phyloP scores from a whole-genome alignment of 2,888 invertebrate genomes.

The Drosophila nr. perissopoda region DNA sequence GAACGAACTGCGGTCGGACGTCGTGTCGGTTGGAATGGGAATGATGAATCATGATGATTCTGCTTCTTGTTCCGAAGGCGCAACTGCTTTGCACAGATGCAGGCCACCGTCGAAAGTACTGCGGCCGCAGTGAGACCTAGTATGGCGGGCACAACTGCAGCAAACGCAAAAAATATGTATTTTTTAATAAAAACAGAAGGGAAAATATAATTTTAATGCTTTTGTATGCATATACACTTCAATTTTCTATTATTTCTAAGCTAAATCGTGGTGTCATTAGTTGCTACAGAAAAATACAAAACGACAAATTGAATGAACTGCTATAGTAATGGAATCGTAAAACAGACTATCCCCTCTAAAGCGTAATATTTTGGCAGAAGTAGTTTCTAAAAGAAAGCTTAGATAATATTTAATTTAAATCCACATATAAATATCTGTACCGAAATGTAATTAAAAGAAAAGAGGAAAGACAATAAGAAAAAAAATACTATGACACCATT shows the following conservation, averaged over 20 bases:
- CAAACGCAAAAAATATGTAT: not conserved
- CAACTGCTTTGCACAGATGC: conserved; percentile 83
- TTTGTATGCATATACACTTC: not conserved
- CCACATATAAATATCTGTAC: not conserved
- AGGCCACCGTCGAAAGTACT: conserved; percentile 83
- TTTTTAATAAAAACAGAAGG: not conserved
- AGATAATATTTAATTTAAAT: not conserved
- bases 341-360: not conserved
- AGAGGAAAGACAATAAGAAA: not conserved
- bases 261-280: not conserved
- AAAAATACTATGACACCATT: not conserved
- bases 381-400: not conserved
- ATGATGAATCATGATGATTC: conserved; percentile 83
- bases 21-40: conserved; percentile 84
- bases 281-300: not conserved
- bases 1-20: conserved; percentile 90
- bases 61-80: conserved; percentile 83
- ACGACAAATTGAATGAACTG: not conserved
- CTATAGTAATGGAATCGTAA: too few species aligned
- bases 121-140: conserved; percentile 84
- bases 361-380: not conserved
- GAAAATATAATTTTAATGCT: not conserved
- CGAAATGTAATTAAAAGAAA: not conserved
- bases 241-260: not conserved
- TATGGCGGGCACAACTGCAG: conserved; percentile 84